Base-by-base conservation (phyloP, 2,113 vertebrate genomes). In the Ranitomeya imitator region DNA sequence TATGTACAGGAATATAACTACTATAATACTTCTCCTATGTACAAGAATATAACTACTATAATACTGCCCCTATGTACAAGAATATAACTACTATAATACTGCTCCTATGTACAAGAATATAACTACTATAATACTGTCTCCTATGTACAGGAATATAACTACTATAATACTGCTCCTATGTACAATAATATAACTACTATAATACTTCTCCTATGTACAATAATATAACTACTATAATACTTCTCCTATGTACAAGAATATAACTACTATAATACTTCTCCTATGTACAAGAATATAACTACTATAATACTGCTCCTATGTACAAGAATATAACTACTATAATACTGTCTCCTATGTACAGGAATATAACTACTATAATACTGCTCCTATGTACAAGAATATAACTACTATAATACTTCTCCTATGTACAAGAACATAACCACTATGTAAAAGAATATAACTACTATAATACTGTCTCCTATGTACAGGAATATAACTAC, bases 301-400 rank as follows among this genome's bases (percentile, higher is more conserved):
- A 69, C 65, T 69, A 69, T 69, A 69, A 23, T 69, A 69, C 65
- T 69, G 10, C n/a, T 4, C 65, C n/a, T 69, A 69, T 69, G 9
- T 69, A 69, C 65, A 69, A 13, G 65, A 69, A 69, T 69, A 69
- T 26, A 23, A 26, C 69, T 73, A 73, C 69, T 73, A 73, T 37
- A 73, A 73, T 73, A 73, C 69, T 73, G 23, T 23, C 7, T n/a
- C 69, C 23, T 73, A 73, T 73, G 9, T 73, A 1, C 26, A 31
- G 2, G 2, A 31, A 31, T 31, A 31, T 31, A 31, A 31, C 26
- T 31, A 31, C 26, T 31, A 31, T 31, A 31, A 31, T 31, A 31
- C 26, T 31, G 26, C 26, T 31, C 26, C 26, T 31, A 31, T 31
- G 1, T 31, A 31, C 2, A 31, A 31, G 26, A 31, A 31, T 31